Conservation (phyloP, 2,797 vertebrate genomes). For the Phoebastria nigripes region DNA sequence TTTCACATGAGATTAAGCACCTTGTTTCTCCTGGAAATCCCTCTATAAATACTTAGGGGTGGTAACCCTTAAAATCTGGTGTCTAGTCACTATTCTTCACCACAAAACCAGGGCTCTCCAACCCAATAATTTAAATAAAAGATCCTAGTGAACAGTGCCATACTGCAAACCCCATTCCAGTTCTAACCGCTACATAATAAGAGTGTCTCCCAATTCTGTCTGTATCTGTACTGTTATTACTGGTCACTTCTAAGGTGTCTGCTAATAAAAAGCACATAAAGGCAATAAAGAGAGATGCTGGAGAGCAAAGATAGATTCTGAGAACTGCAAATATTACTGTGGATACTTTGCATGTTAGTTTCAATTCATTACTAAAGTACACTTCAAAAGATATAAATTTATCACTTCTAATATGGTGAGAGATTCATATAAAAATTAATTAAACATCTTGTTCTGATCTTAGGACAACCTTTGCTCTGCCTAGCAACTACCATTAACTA, state of each 20-base stretch:
- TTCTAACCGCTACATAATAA: neutral
- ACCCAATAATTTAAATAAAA: neutral
- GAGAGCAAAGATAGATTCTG: neutral
- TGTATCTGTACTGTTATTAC: neutral
- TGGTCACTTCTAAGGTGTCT: neutral
- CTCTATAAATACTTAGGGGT: neutral
- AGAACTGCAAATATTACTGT: neutral
- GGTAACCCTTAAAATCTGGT: neutral
- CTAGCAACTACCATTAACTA: neutral
- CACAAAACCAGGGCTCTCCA: neutral
- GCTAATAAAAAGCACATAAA: neutral
- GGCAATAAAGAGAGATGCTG: neutral
- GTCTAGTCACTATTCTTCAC: neutral
- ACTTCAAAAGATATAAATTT: neutral
- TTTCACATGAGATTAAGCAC: fast-evolving
- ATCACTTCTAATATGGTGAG: neutral
- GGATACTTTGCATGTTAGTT: neutral
- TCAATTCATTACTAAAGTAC: neutral
- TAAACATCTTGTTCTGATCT: neutral
- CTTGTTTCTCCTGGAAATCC: neutral
- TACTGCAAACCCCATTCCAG: neutral
- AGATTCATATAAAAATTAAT: neutral
- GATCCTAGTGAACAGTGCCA: neutral
- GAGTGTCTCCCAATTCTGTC: neutral
- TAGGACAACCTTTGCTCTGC: neutral